Evolutionary conservation across 2,888 invertebrate genomes (phyloP).

Genomic region (Coelogynopora nodosa): DNA sequence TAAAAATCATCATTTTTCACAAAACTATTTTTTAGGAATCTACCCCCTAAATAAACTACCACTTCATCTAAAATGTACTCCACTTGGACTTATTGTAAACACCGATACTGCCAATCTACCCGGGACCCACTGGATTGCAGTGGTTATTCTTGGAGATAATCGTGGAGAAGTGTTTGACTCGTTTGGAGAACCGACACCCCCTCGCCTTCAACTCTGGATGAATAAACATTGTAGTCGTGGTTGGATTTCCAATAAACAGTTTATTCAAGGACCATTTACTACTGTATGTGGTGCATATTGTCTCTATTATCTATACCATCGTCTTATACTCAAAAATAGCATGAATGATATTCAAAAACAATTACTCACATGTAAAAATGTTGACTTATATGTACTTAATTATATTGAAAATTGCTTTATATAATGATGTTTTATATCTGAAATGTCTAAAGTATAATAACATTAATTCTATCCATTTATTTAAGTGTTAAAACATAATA

Average conservation of each 20-base stretch:
- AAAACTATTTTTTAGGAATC: background rate
- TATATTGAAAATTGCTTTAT: background rate
- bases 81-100: background rate
- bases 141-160: background rate
- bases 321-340: background rate
- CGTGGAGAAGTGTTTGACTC: conserved; percentile 19
- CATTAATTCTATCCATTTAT: background rate
- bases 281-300: conserved; percentile 25
- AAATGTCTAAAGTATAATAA: too few relatives aligned
- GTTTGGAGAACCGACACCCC: background rate
- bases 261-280: conserved; percentile 9
- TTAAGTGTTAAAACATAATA: too few relatives aligned
- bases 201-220: conserved; percentile 2
- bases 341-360: conserved; percentile 23
- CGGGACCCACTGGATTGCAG: background rate
- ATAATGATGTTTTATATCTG: too few relatives aligned
- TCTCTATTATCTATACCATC: background rate
- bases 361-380: conserved; percentile 28
- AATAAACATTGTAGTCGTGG: conserved; percentile 2
- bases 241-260: conserved; percentile 7
- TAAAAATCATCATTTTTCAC: background rate
- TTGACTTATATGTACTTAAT: background rate
- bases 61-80: background rate
- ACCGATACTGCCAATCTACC: background rate
- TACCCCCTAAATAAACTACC: background rate